Evolutionary conservation across 2,113 vertebrate genomes (phyloP), one percentile per base, ranked within the genome.

Genomic region (Chunga burmeisteri): DNA sequence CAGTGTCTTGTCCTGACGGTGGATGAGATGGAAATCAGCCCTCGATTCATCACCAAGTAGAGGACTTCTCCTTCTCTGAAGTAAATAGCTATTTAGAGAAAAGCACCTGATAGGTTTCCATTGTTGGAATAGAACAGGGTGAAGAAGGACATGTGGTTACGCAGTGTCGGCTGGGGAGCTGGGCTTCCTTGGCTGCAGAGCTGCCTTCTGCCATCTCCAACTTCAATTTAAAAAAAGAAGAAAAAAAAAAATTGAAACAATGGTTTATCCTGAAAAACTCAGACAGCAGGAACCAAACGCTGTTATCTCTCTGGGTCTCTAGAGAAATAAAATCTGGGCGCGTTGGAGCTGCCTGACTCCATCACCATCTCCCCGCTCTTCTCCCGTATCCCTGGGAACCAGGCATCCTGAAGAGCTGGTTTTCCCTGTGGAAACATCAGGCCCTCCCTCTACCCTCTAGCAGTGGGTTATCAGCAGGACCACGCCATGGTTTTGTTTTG

Each of bases 331-430:
- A 92, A 81, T 70, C 42, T 12, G 47, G 3, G 22, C 1, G 2
- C 0, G 0, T 27, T 34, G 44, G 26, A 90, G 42, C 72, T 86
- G 75, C 71, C 72, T 90, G 44, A 14, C 47, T 92, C 63, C 44
- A 30, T 7, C 88, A 29, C 49, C 27, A 18, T 42, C 61, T 78
- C 26, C n/a, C 15, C 2, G 1, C 32, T 1, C 0, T 72, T 40
- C 23, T 13, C 7, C 3, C 16, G 0, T 34, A 19, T 80, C 59
- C 1, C 0, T 0, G 0, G 42, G n/a, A 78, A 30, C 47, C 34
- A 42, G 68, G 7, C 9, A 7, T 59, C 63, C 74, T 1, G 0
- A 55, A 85, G 66, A 75, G 52, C 12, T 1, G 0, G 6, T 68
- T 80, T 61, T 95, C 47, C 40, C 58, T 2, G 1, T 0, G 0